Evolutionary conservation across 2,888 invertebrate genomes (phyloP).

Genomic region (Acleris cristana): DNA sequence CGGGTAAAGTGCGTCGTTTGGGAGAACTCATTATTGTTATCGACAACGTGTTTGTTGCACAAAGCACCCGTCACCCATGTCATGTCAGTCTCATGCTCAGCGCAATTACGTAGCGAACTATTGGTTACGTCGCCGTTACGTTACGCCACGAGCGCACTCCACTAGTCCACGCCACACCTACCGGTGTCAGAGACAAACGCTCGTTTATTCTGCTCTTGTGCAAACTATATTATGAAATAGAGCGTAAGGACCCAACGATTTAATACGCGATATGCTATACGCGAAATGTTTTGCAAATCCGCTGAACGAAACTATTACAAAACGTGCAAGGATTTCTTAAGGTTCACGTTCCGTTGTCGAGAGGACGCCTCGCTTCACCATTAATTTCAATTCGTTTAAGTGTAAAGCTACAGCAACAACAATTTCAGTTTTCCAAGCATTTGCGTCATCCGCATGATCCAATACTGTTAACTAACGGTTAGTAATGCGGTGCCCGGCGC

Average conservation of each 20-base stretch:
- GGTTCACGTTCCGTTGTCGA: slow-evolving; percentile 47
- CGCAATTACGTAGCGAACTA: slow-evolving; percentile 35
- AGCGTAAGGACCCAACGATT: slow-evolving; percentile 66
- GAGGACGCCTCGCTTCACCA: slow-evolving; percentile 49
- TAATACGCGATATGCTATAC: slow-evolving; percentile 60
- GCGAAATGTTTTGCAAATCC: slow-evolving; percentile 65
- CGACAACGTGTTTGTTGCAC: slow-evolving; percentile 33
- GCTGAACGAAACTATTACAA: slow-evolving; percentile 61
- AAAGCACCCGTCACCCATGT: slow-evolving; percentile 27
- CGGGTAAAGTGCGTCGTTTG: slow-evolving; percentile 24
- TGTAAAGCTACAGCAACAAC: slow-evolving; percentile 52
- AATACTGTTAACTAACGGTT: slow-evolving; percentile 74
- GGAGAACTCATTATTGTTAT: slow-evolving; percentile 25
- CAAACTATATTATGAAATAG: slow-evolving; percentile 75
- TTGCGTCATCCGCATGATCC: slow-evolving; percentile 66
- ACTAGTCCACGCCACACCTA: slow-evolving; percentile 45
- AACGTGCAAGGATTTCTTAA: slow-evolving; percentile 63
- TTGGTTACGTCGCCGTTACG: slow-evolving; percentile 34
- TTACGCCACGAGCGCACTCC: slow-evolving; percentile 35
- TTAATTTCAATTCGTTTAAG: slow-evolving; percentile 55
- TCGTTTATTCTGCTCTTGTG: slow-evolving; percentile 65
- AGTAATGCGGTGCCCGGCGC: slow-evolving; percentile 64
- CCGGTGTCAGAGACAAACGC: slow-evolving; percentile 58
- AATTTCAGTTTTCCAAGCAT: slow-evolving; percentile 67
- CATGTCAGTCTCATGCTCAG: slow-evolving; percentile 27